A percentile compares a stretch with the other conserved stretches of the same genome.
phyloP scores from a whole-genome alignment of 2,113 vertebrate species.

The Tachysurus fulvidraco region DNA sequence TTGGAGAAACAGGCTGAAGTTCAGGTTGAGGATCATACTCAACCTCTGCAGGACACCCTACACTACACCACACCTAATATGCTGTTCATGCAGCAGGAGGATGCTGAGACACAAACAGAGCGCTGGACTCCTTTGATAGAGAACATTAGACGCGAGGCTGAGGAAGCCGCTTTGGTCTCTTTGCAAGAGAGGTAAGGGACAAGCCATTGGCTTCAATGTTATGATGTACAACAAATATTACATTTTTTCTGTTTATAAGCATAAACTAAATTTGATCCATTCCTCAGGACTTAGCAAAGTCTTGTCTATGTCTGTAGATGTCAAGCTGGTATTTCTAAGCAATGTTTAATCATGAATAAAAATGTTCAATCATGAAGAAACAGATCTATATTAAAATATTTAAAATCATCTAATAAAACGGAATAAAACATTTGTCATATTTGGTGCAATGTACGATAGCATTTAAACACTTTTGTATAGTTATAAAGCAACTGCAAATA shows the following conservation, averaged over 20 bases:
- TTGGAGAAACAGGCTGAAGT: background rate
- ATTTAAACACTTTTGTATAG: background rate
- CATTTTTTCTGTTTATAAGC: background rate
- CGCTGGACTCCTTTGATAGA: conserved; percentile 43
- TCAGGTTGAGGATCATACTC: conserved; percentile 4
- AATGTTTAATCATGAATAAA: background rate
- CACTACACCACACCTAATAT: conserved; percentile 13
- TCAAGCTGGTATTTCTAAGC: background rate
- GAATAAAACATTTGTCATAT: background rate
- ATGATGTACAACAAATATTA: background rate
- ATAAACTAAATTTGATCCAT: background rate
- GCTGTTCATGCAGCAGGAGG: conserved; percentile 43
- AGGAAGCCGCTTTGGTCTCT: conserved; percentile 46
- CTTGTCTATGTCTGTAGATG: background rate
- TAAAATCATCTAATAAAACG: background rate
- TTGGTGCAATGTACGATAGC: background rate
- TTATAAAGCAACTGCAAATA: background rate
- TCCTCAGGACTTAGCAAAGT: background rate
- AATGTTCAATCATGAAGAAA: background rate
- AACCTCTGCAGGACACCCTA: conserved; percentile 15
- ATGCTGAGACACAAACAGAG: conserved; percentile 54
- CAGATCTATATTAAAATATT: background rate
- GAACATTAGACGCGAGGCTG: conserved; percentile 57
- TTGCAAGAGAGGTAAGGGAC: conserved; percentile 65
- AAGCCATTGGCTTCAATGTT: background rate